Base-by-base conservation (phyloP, 1,140 invertebrate genomes). In the Drosophila obscura region DNA sequence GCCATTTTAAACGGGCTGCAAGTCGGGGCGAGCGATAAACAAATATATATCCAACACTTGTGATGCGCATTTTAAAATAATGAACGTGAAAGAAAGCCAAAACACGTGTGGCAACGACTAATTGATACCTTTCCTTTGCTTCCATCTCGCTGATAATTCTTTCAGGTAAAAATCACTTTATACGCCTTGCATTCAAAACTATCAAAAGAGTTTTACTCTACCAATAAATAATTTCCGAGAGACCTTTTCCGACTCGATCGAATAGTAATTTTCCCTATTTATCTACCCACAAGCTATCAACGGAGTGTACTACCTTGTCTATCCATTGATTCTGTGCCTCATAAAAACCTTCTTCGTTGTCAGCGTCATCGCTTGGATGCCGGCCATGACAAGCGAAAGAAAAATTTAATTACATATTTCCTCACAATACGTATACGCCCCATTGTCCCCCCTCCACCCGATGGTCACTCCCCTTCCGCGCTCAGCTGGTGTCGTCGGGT, bases 361-460 rank as follows among this genome's bases (percentile, higher is more conserved):
- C 58, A 65, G 11, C 64, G 43, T 65, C 41, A 28, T 35, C 39
- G 41, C 26, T 44, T 15, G 49, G 11, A 28, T 53, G 15, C 16
- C n/a, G 24, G 13, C 15, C 48, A 31, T 41, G 73, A 60, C 59
- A 64, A 59, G 58, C 67, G 22, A 69, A 68, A 48, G 69, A 77
- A 58, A 62, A 85, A 85, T 85, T 81, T 85, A 85, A 85, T 85
- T 85, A 87, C 69, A 85, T 72, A 87, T 85, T 82, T 87, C 78
- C 80, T 71, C 76, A 64, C 68, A 66, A 71, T 66, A 65, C 49
- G 62, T 62, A 82, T 71, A 63, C 73, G 81, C 51, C 65, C 24
- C 73, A 24, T 24, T 55, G 59, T 69, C 50, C 51, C 31, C 16
- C 49, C 19, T 16, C 49, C 22, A 19, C 35, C 2, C 28, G 35